Conservation (phyloP, 2,888 invertebrate genomes). For the Ommatoiulus sabulosus region DNA sequence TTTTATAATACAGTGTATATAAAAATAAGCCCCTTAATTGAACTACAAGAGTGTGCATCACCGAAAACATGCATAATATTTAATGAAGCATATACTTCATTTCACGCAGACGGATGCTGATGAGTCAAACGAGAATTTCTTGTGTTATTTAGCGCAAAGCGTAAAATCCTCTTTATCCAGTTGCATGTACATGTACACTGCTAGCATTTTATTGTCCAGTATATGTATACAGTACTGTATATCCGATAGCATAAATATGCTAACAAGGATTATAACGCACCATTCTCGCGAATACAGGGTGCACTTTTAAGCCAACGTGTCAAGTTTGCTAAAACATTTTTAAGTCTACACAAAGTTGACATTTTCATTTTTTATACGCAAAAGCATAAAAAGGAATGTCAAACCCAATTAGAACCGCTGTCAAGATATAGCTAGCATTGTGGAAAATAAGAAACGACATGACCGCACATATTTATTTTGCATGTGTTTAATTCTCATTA, state of each 20-base stretch:
- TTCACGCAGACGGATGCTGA: constrained; percentile 38
- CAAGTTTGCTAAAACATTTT: not conserved
- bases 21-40: constrained; percentile 31
- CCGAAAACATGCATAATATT: constrained; percentile 40
- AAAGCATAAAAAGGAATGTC: not conserved
- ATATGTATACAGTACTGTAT: not conserved
- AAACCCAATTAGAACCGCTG: not conserved
- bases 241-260: not conserved
- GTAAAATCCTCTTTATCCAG: constrained; percentile 35
- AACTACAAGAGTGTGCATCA: constrained; percentile 43
- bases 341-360: not conserved
- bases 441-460: not conserved
- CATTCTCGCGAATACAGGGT: not conserved
- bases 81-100: constrained; percentile 40
- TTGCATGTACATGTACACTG: not conserved
- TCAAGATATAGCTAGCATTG: not conserved
- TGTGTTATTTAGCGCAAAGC: constrained; percentile 16
- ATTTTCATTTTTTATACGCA: not conserved
- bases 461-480: not conserved
- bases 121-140: constrained; percentile 13
- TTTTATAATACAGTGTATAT: constrained; percentile 5
- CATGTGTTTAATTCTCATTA: constrained; percentile 17
- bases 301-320: not conserved
- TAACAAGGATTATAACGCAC: not conserved
- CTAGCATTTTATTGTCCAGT: not conserved